These are phyloP conservation scores for Achatina immaculata DNA, from an alignment of 1,140 invertebrate species.

Conservation along the genomic window DNA sequence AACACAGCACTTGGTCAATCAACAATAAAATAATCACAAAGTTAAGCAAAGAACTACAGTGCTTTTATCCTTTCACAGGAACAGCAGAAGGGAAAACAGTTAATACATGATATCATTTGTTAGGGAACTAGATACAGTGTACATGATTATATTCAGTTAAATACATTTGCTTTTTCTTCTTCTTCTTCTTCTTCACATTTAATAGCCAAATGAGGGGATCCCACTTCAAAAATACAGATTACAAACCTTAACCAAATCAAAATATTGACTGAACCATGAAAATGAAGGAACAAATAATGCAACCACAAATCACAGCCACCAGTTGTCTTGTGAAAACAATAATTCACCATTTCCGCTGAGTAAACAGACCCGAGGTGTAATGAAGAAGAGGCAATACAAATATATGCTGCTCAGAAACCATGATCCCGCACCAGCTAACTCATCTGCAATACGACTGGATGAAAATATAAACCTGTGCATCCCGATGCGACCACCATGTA, in stretches of 20 bases:
- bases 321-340: neutral
- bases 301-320: constrained; percentile 10
- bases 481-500: constrained; percentile 43
- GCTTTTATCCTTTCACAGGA: no score
- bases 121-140: no score
- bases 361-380: constrained; percentile 29
- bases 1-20: no score
- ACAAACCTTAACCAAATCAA: neutral
- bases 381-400: constrained; percentile 30
- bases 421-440: constrained; percentile 31
- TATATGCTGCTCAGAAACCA: constrained; percentile 34
- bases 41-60: no score
- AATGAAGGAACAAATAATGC: constrained; percentile 9
- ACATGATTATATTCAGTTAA: no score
- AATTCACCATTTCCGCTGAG: constrained; percentile 7
- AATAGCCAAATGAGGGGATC: no score
- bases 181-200: no score
- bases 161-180: no score
- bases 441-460: constrained; percentile 42
- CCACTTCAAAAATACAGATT: neutral
- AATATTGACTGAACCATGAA: neutral
- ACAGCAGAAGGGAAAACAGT: no score
- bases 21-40: no score
- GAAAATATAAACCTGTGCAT: constrained; percentile 40
- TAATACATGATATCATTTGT: no score